These are phyloP conservation scores for Drosophila paranaensis DNA, from an alignment of 2,888 invertebrate genomes.

Conservation along the genomic window DNA sequence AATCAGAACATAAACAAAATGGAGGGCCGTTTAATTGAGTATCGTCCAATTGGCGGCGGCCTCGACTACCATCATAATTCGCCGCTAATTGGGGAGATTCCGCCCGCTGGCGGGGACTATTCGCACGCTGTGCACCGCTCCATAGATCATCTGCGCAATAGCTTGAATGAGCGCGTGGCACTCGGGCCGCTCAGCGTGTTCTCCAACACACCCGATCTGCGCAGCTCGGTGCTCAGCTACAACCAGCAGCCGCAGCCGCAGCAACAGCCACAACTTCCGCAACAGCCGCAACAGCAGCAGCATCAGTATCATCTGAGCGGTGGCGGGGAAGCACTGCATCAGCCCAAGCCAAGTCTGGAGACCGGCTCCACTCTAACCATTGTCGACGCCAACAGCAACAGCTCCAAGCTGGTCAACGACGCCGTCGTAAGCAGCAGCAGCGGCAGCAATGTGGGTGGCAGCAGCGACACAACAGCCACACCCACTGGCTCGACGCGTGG, in stretches of 20 bases:
- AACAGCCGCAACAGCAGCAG: conserved; percentile 84
- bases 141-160: conserved; percentile 87
- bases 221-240: conserved; percentile 83
- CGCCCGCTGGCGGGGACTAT: conserved; percentile 86
- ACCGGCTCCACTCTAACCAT: conserved; percentile 39
- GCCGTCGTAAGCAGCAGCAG: conserved; percentile 71
- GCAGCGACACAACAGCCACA: conserved; percentile 40
- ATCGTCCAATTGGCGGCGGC: conserved; percentile 87
- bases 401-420: conserved; percentile 50
- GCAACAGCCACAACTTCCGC: conserved; percentile 86
- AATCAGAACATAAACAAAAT: conserved; percentile 70
- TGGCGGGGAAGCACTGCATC: conserved; percentile 79
- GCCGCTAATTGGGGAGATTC: conserved; percentile 89
- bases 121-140: conserved; percentile 88
- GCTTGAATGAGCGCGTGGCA: conserved; percentile 87
- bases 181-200: conserved; percentile 86
- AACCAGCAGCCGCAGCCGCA: conserved; percentile 80
- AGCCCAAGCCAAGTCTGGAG: conserved; percentile 67
- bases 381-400: conserved; percentile 43
- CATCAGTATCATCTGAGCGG: conserved; percentile 86
- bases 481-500: conserved; percentile 75
- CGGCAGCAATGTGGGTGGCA: conserved; percentile 19
- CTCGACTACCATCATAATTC: conserved; percentile 88
- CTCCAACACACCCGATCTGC: conserved; percentile 83
- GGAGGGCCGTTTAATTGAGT: conserved; percentile 87